phyloP scores from a whole-genome alignment of 2,113 vertebrate species.

The Nycticebus coucang region DNA sequence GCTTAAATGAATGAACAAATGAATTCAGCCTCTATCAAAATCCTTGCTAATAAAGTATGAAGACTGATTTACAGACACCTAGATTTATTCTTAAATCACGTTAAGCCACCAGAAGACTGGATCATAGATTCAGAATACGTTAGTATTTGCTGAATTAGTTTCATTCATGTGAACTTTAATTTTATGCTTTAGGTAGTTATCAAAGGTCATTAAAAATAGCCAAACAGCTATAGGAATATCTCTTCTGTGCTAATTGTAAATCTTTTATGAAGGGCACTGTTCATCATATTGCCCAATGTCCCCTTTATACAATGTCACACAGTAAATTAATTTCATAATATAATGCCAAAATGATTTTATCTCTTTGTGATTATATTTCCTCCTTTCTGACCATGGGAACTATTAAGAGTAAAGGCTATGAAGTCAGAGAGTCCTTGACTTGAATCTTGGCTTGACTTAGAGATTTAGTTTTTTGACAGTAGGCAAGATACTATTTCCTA shows the following conservation, averaged over 20 bases:
- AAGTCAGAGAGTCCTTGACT: constrained; percentile 47
- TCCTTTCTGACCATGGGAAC: constrained; percentile 48
- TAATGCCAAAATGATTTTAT: constrained; percentile 48
- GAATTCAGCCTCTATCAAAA: not conserved
- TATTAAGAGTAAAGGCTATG: not conserved
- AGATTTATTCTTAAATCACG: constrained; percentile 51
- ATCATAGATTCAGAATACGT: constrained; percentile 32
- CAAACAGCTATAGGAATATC: constrained; percentile 46
- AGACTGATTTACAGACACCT: not conserved
- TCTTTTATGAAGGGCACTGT: constrained; percentile 55
- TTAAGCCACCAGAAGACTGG: constrained; percentile 35
- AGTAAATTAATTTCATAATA: constrained; percentile 69
- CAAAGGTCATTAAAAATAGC: constrained; percentile 68
- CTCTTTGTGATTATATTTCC: constrained; percentile 32
- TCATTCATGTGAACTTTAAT: constrained; percentile 64
- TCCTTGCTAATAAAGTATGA: constrained; percentile 49
- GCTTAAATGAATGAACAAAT: constrained; percentile 47
- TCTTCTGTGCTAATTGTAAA: constrained; percentile 54
- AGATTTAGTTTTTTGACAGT: not conserved
- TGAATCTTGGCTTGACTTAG: not conserved
- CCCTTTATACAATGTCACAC: constrained; percentile 59
- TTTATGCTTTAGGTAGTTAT: constrained; percentile 60
- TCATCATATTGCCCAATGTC: constrained; percentile 55
- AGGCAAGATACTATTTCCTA: constrained; percentile 1
- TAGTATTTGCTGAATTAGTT: constrained; percentile 65